Evolutionary conservation across 2,888 invertebrate species (phyloP).

Genomic region (Stenoptilia bipunctidactyla): DNA sequence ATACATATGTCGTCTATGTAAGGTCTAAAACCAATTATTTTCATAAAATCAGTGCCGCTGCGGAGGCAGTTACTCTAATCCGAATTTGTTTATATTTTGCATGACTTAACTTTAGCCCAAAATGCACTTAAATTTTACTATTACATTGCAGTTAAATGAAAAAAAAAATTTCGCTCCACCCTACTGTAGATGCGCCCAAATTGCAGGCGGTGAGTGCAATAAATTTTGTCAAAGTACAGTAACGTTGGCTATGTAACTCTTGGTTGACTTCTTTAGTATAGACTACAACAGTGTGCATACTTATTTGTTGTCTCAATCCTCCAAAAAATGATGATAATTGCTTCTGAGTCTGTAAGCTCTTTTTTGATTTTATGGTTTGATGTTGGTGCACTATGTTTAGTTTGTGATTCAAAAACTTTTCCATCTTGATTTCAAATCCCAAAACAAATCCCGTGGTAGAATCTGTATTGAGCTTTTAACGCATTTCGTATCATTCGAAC

Average conservation of each 20-base stretch:
- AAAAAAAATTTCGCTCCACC: too few relatives aligned
- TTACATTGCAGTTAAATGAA: too few relatives aligned
- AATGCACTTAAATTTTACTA: too few relatives aligned
- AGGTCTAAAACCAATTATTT: too few relatives aligned
- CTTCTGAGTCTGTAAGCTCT: slow-evolving; percentile 5
- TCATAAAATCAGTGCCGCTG: too few relatives aligned
- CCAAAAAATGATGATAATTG: slow-evolving; percentile 9
- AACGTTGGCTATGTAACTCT: slow-evolving; percentile 5
- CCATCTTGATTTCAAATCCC: slow-evolving; percentile 1
- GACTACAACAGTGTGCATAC: slow-evolving; percentile 7
- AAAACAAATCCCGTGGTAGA: slow-evolving; percentile 1
- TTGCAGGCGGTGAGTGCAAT: slow-evolving; percentile 8
- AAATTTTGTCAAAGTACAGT: slow-evolving; percentile 6
- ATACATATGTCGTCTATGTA: too few relatives aligned
- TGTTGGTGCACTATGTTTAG: slow-evolving; percentile 7
- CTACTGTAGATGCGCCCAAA: slow-evolving; percentile 9
- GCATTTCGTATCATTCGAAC: slow-evolving; percentile 9
- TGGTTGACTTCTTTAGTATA: slow-evolving; percentile 6
- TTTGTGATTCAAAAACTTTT: slow-evolving; percentile 3
- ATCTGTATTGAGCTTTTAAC: slow-evolving; percentile 7
- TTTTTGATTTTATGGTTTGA: slow-evolving; percentile 2
- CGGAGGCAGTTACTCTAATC: too few relatives aligned
- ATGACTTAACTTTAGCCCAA: too few relatives aligned
- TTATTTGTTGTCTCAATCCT: slow-evolving; percentile 7
- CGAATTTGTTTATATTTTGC: too few relatives aligned